phyloP scores from a whole-genome alignment of 2,888 invertebrate genomes.

The Chrysomela aeneicollis region DNA sequence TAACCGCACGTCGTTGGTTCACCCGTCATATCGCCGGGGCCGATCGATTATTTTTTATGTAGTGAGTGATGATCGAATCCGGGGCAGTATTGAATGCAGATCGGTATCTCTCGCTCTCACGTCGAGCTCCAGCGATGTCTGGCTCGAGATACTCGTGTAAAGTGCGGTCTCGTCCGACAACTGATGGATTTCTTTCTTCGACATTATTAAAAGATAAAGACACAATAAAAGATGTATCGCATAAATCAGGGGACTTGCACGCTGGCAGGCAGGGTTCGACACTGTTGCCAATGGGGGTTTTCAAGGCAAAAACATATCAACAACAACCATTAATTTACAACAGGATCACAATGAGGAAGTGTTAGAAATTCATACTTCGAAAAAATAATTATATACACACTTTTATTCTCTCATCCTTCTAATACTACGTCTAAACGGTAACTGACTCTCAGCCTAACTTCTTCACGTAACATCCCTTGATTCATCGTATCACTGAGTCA shows the following conservation, averaged over 20 bases:
- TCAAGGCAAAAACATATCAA: too few relatives aligned
- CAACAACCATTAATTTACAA: too few relatives aligned
- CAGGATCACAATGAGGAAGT: too few relatives aligned
- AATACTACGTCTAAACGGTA: too few relatives aligned
- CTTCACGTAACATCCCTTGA: too few relatives aligned
- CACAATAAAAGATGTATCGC: constrained; percentile 45
- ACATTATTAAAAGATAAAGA: constrained; percentile 46
- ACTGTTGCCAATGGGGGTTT: constrained; percentile 12
- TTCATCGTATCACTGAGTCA: too few relatives aligned
- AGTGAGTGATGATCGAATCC: constrained; percentile 54
- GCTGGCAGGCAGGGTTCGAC: constrained; percentile 28
- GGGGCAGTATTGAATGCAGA: constrained; percentile 53
- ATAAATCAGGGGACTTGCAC: constrained; percentile 46
- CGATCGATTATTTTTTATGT: neutral
- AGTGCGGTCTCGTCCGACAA: constrained; percentile 40
- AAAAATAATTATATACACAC: too few relatives aligned
- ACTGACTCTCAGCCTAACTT: too few relatives aligned
- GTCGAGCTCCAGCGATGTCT: neutral
- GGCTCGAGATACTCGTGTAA: neutral
- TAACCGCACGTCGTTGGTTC: neutral
- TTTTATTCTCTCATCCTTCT: too few relatives aligned
- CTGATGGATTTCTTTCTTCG: constrained; percentile 47
- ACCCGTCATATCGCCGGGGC: neutral
- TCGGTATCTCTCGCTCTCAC: constrained; percentile 47
- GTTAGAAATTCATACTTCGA: too few relatives aligned